Percentiles rank a stretch among this genome's conserved stretches.
These are phyloP conservation scores for Choreutis nemorana DNA, from an alignment of 2,888 invertebrate genomes.

Conservation along the genomic window DNA sequence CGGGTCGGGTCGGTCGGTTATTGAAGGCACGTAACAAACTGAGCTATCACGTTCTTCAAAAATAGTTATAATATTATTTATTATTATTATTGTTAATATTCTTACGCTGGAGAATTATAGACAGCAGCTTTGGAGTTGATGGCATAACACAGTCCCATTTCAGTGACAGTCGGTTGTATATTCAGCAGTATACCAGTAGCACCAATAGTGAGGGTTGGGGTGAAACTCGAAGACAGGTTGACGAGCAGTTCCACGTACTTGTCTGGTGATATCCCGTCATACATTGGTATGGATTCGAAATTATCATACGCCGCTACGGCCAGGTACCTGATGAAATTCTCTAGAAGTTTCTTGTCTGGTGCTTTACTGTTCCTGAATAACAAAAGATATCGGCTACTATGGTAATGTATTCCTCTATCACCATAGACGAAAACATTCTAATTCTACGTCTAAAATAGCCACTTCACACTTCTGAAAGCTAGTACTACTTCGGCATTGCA, in stretches of 20 bases:
- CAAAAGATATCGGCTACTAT: too few relatives aligned
- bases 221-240: constrained; percentile 56
- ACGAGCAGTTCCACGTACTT: constrained; percentile 66
- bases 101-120: constrained; percentile 66
- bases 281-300: constrained; percentile 64
- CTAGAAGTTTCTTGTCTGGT: constrained; percentile 59
- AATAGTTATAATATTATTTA: too few relatives aligned
- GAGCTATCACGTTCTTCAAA: too few relatives aligned
- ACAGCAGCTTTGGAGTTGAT: constrained; percentile 72
- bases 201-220: constrained; percentile 60
- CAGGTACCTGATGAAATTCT: constrained; percentile 62
- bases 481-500: too few relatives aligned
- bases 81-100: too few relatives aligned
- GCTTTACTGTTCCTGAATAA: constrained; percentile 32
- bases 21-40: too few relatives aligned
- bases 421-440: too few relatives aligned
- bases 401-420: too few relatives aligned
- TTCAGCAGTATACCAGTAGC: constrained; percentile 55
- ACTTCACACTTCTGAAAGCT: too few relatives aligned
- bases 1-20: too few relatives aligned
- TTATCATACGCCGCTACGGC: constrained; percentile 68
- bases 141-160: constrained; percentile 75
- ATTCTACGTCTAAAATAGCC: too few relatives aligned
- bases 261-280: constrained; percentile 60
- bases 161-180: constrained; percentile 70